A percentile compares a stretch with the other conserved stretches of the same genome.
Evolutionary conservation across 2,888 invertebrate species (phyloP).

Genomic region (Dicyrtoma fusca): DNA sequence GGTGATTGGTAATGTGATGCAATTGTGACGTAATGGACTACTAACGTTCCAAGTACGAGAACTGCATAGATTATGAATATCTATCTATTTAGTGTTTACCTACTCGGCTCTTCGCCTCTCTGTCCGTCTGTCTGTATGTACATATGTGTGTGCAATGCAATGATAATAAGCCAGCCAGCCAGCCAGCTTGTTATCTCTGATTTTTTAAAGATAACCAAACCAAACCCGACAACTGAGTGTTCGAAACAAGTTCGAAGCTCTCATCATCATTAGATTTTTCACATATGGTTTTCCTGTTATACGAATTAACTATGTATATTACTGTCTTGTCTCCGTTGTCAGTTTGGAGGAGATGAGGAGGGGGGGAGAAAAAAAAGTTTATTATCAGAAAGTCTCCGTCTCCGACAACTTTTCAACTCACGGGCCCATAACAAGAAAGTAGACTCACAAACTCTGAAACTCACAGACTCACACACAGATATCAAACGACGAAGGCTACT

Average conservation of each 20-base stretch:
- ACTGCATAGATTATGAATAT: constrained; percentile 11
- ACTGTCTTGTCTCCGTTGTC: neutral
- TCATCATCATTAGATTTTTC: constrained; percentile 19
- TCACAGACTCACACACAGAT: neutral
- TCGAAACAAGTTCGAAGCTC: constrained; percentile 20
- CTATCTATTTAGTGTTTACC: neutral
- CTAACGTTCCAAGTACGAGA: neutral
- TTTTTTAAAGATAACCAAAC: constrained; percentile 14
- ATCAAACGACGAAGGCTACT: too few relatives aligned
- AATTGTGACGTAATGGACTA: too few relatives aligned
- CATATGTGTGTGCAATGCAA: too few relatives aligned
- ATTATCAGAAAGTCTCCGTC: too few relatives aligned
- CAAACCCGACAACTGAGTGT: neutral
- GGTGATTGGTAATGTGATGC: too few relatives aligned
- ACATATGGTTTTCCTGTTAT: constrained; percentile 28
- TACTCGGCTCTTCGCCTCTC: too few relatives aligned
- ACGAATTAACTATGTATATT: neutral
- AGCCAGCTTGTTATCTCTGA: constrained; percentile 3
- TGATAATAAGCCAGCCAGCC: too few relatives aligned
- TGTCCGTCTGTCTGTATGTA: too few relatives aligned
- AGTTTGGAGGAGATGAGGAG: neutral
- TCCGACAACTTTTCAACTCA: constrained; percentile 4
- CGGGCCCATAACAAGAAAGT: neutral
- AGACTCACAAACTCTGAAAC: neutral
- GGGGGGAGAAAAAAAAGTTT: too few relatives aligned